Evolutionary conservation across 2,113 vertebrate genomes (phyloP).

Genomic region (Odocoileus virginianus): DNA sequence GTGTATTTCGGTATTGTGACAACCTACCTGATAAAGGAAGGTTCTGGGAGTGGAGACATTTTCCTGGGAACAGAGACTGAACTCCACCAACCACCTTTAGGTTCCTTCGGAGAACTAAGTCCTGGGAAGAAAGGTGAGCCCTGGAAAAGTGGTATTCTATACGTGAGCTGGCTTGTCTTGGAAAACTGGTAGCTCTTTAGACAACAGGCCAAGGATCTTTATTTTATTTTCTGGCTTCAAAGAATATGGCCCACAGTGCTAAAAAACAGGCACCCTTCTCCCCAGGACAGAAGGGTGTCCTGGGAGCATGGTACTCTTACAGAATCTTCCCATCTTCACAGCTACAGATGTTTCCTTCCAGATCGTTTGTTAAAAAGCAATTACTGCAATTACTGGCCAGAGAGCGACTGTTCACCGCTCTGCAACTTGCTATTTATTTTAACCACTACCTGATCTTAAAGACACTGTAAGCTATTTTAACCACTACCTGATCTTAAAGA

Average conservation of each 20-base stretch:
- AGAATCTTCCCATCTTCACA: not conserved
- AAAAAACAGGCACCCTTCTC: not conserved
- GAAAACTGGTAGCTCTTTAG: slow-evolving; percentile 23
- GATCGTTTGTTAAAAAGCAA: slow-evolving; percentile 10
- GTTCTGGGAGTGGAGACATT: not conserved
- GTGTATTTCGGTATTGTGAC: not conserved
- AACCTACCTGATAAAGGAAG: not conserved
- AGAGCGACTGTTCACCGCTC: not conserved
- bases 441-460: slow-evolving; percentile 65
- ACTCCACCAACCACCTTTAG: not conserved
- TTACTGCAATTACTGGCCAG: slow-evolving; percentile 17
- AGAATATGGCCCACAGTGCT: not conserved
- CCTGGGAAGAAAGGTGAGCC: not conserved
- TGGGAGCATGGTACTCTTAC: not conserved
- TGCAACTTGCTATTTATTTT: slow-evolving; percentile 70
- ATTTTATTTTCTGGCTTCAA: slow-evolving; percentile 35
- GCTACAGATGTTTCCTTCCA: not conserved
- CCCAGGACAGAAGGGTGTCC: not conserved
- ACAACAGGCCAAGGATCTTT: not conserved
- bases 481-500: slow-evolving; percentile 53
- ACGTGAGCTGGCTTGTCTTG: not conserved
- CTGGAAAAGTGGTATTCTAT: not conserved
- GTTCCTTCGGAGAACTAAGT: not conserved
- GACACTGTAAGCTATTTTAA: slow-evolving; percentile 67
- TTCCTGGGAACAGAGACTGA: not conserved